These are phyloP conservation scores for Tridacna crocea DNA, from an alignment of 2,888 invertebrate species.

Conservation along the genomic window DNA sequence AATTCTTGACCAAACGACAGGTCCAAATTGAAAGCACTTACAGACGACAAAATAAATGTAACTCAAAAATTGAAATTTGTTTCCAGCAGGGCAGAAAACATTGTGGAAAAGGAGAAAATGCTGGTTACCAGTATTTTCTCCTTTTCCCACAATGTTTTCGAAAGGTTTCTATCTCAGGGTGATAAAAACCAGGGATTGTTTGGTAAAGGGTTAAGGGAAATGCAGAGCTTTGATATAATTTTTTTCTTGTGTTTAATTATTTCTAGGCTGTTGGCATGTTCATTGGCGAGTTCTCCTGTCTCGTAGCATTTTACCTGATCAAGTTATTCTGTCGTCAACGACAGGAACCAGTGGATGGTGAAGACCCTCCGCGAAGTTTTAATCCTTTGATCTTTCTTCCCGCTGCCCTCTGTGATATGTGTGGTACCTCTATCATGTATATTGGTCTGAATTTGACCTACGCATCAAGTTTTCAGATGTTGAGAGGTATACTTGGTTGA, in stretches of 20 bases:
- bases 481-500: slow-evolving; percentile 89
- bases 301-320: slow-evolving; percentile 90
- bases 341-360: slow-evolving; percentile 30
- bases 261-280: slow-evolving; percentile 93
- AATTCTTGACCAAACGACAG: too few species aligned
- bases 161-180: too few species aligned
- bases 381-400: slow-evolving; percentile 92
- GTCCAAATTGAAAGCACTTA: too few species aligned
- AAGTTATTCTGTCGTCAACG: slow-evolving; percentile 74
- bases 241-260: neutral
- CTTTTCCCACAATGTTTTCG: too few species aligned
- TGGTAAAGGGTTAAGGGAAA: too few species aligned
- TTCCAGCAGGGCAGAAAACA: too few species aligned
- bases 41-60: too few species aligned
- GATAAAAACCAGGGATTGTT: too few species aligned
- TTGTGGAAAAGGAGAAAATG: neutral
- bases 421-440: slow-evolving; percentile 95
- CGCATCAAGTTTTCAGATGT: slow-evolving; percentile 98
- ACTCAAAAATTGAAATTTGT: too few species aligned
- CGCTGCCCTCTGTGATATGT: slow-evolving; percentile 95
- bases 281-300: slow-evolving; percentile 94
- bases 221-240: neutral
- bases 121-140: neutral
- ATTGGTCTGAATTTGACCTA: slow-evolving; percentile 95
- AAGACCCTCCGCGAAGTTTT: slow-evolving; percentile 86